Percentiles rank a stretch among this genome's conserved stretches.
phyloP scores from a whole-genome alignment of 2,797 vertebrate species.

The Myoxocephalus aenaeus region DNA sequence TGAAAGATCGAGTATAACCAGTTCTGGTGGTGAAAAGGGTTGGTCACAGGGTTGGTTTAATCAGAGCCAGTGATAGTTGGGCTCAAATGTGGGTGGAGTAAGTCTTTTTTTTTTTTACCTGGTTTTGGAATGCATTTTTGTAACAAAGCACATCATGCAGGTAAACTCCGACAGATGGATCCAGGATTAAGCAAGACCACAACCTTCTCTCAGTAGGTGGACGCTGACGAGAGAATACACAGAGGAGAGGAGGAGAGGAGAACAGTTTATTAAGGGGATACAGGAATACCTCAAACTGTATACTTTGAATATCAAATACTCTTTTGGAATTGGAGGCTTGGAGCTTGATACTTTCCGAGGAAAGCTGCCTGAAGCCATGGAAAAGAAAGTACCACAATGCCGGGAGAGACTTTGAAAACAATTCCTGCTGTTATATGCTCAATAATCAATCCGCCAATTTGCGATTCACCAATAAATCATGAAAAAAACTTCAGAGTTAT shows the following conservation, averaged over 20 bases:
- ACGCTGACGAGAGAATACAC: neutral
- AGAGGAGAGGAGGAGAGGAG: neutral
- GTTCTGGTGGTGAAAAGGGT: neutral
- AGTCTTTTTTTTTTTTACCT: neutral
- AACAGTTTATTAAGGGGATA: neutral
- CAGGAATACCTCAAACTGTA: neutral
- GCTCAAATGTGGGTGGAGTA: neutral
- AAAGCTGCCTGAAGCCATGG: neutral
- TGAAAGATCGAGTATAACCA: slow-evolving; percentile 22
- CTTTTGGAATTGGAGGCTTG: neutral
- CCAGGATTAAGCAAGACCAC: neutral
- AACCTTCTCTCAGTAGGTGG: neutral
- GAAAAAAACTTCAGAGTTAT: neutral
- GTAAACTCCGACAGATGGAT: neutral
- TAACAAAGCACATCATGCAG: neutral
- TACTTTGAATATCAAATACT: neutral
- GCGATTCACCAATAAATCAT: neutral
- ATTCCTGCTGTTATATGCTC: neutral
- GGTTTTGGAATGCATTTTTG: neutral
- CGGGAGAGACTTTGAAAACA: neutral
- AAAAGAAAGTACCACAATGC: neutral
- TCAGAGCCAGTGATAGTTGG: neutral
- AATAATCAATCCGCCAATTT: neutral
- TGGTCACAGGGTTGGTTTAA: neutral
- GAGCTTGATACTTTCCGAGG: neutral